These are phyloP conservation scores for Onychostruthus taczanowskii DNA, from an alignment of 2,113 vertebrate species.

Conservation along the genomic window DNA sequence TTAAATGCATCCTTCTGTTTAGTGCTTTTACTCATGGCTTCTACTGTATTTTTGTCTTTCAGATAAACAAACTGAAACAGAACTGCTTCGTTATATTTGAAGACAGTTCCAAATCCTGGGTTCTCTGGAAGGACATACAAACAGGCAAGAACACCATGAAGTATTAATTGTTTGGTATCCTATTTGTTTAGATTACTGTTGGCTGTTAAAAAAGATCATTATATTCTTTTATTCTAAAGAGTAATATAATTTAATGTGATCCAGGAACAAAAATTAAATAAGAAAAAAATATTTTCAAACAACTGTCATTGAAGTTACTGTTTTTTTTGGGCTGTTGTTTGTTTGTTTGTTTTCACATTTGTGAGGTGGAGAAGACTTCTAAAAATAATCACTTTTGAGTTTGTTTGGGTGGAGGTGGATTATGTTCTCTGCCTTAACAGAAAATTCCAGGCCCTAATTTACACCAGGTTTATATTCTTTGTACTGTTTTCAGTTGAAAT, in stretches of 20 bases:
- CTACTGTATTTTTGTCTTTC: slow-evolving; percentile 45
- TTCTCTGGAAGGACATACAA: slow-evolving; percentile 99
- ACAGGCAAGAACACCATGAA: slow-evolving; percentile 81
- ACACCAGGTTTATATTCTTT: neutral
- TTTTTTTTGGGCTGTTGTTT: neutral
- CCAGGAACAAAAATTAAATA: neutral
- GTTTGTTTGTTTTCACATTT: neutral
- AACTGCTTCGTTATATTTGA: slow-evolving; percentile 98
- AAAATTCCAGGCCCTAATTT: neutral
- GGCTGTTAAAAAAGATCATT: neutral
- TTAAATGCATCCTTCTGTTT: neutral
- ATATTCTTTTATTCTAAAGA: neutral
- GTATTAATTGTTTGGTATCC: slow-evolving; percentile 9
- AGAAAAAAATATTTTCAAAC: neutral
- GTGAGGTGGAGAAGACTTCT: neutral
- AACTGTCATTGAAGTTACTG: neutral
- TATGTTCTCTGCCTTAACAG: neutral
- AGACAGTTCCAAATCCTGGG: slow-evolving; percentile 97
- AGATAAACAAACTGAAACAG: slow-evolving; percentile 96
- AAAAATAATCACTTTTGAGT: neutral
- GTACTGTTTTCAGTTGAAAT: neutral
- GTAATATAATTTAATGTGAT: neutral
- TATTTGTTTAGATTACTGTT: neutral
- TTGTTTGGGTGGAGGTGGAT: neutral
- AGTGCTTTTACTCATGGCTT: slow-evolving; percentile 16